A percentile compares a stretch with the other conserved stretches of the same genome.
phyloP scores from a whole-genome alignment of 2,113 vertebrate genomes.

The Ornithorhynchus anatinus region DNA sequence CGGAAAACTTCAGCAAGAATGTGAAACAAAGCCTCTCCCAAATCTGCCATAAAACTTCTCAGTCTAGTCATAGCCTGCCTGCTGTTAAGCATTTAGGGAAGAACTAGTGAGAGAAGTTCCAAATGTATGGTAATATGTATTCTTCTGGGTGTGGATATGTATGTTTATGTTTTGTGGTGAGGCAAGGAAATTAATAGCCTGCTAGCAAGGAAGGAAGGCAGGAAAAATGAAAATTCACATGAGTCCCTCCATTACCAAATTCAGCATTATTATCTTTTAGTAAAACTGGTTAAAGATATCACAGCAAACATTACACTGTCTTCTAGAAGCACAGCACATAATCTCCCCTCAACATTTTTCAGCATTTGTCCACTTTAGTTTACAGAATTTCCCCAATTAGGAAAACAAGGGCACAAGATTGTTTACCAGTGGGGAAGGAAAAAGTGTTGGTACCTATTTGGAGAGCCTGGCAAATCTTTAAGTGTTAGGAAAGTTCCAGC shows the following conservation, averaged over 20 bases:
- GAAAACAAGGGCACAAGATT: neutral
- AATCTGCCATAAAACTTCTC: slow-evolving; percentile 14
- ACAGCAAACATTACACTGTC: neutral
- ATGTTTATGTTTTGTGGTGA: too few relatives aligned
- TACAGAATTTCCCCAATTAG: neutral
- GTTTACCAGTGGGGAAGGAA: neutral
- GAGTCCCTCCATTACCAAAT: neutral
- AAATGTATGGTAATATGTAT: neutral
- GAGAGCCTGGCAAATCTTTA: too few relatives aligned
- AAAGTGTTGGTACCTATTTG: neutral
- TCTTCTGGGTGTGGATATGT: neutral
- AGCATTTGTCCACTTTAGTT: neutral
- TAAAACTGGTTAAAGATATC: neutral
- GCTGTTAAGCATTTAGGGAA: neutral
- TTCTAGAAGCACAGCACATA: neutral
- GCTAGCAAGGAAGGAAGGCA: slow-evolving; percentile 13
- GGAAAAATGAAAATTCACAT: slow-evolving; percentile 21
- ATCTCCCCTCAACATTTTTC: neutral
- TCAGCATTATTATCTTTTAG: neutral
- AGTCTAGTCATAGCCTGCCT: neutral
- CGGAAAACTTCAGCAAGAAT: slow-evolving; percentile 25
- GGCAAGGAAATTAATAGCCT: slow-evolving; percentile 19
- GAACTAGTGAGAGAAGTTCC: neutral
- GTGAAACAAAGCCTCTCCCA: slow-evolving; percentile 32
- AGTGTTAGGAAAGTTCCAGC: too few relatives aligned